Conservation (phyloP, 2,113 vertebrate species). For the Polypterus senegalus region DNA sequence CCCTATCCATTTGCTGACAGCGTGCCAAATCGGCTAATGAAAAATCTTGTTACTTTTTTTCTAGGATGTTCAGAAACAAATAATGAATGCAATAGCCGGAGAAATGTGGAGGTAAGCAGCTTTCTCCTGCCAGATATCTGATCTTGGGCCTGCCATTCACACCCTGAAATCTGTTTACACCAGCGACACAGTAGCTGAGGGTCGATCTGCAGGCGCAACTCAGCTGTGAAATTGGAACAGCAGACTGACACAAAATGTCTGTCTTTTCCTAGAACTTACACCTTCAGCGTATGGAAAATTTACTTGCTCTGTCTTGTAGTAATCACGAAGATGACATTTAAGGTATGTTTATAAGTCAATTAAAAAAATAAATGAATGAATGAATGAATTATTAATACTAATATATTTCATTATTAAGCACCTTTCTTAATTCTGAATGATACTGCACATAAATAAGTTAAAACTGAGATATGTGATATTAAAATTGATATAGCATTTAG, state of each 20-base stretch:
- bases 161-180: constrained; percentile 24
- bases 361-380: no score
- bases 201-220: constrained; percentile 29
- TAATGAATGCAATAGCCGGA: constrained; percentile 1
- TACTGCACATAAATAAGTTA: no score
- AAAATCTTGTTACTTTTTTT: constrained; percentile 6
- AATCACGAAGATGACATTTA: no score
- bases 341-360: no score
- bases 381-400: no score
- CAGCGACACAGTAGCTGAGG: constrained; percentile 20
- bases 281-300: no score
- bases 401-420: no score
- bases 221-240: constrained; percentile 48
- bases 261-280: background rate
- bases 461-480: no score
- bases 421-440: no score
- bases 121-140: constrained; percentile 27
- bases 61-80: constrained; percentile 8
- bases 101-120: constrained; percentile 8
- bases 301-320: no score
- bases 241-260: constrained; percentile 26
- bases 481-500: no score
- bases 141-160: constrained; percentile 32
- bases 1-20: no score
- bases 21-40: background rate